These are phyloP conservation scores for Trachythela sp. DNA, from an alignment of 64 coral and sea anemone genomes.

Conservation along the genomic window DNA sequence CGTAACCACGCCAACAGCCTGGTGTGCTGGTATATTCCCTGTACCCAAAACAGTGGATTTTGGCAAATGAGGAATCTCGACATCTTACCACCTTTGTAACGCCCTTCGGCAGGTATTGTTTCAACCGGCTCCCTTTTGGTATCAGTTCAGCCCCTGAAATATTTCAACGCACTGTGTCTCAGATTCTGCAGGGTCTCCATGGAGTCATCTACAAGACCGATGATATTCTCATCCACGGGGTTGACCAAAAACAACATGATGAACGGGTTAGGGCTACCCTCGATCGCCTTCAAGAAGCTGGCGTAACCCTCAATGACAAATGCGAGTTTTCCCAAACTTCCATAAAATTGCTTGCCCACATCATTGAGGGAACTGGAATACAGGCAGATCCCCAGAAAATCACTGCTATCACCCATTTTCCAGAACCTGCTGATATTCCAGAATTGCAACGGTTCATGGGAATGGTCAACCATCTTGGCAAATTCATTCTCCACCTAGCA, in stretches of 20 bases:
- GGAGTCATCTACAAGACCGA: constrained; percentile 2
- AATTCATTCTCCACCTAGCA: constrained; percentile 32
- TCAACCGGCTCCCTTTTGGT: constrained; percentile 18
- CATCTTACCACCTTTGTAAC: constrained; percentile 32
- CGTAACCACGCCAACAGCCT: neutral
- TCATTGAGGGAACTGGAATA: constrained; percentile 2
- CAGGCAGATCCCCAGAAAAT: constrained; percentile 29
- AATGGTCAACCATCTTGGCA: constrained; percentile 38
- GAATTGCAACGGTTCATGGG: constrained; percentile 38
- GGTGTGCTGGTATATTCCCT: neutral
- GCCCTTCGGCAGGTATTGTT: constrained; percentile 28
- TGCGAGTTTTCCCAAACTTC: constrained; percentile 12
- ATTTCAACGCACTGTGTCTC: constrained; percentile 28
- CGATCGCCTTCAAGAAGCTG: neutral
- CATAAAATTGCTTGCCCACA: constrained; percentile 12
- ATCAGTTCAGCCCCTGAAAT: constrained; percentile 25
- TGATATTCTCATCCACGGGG: constrained; percentile 15
- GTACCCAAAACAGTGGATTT: constrained; percentile 1
- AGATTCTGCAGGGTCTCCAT: constrained; percentile 1
- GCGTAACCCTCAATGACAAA: constrained; percentile 28
- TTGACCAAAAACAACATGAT: constrained; percentile 25
- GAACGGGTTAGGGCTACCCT: constrained; percentile 14
- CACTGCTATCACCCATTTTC: constrained; percentile 29
- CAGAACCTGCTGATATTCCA: constrained; percentile 19
- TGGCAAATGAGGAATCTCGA: constrained; percentile 26